phyloP scores from a whole-genome alignment of 2,888 invertebrate genomes.

The Eustalomyia histrio region DNA sequence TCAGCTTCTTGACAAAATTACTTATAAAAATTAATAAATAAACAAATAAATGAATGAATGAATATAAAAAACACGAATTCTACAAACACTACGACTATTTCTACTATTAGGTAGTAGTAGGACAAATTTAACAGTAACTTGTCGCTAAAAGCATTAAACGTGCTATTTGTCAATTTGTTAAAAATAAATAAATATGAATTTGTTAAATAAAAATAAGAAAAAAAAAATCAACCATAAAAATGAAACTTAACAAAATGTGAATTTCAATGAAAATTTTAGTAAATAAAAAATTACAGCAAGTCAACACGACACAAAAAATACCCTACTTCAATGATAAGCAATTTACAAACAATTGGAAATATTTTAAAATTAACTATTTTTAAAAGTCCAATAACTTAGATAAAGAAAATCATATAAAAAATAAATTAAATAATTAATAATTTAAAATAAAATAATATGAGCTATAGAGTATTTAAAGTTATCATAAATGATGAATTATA shows the following conservation, averaged over 20 bases:
- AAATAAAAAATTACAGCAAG: neutral
- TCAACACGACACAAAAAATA: conserved; percentile 6
- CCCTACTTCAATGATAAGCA: neutral
- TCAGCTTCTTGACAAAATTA: conserved; percentile 66
- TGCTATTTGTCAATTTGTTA: conserved; percentile 65
- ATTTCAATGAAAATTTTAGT: no score
- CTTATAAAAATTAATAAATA: conserved; percentile 56
- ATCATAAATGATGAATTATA: conserved; percentile 29
- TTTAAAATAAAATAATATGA: no score
- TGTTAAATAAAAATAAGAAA: neutral
- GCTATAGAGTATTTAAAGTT: no score
- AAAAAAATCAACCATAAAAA: neutral
- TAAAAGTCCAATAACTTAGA: no score
- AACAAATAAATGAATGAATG: conserved; percentile 19
- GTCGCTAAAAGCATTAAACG: conserved; percentile 65
- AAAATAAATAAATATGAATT: conserved; percentile 1
- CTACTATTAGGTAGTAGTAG: conserved; percentile 11
- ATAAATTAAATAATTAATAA: no score
- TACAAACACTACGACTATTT: neutral
- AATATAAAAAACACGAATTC: conserved; percentile 57
- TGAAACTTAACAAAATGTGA: no score
- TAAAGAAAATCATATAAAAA: no score
- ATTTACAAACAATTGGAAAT: no score
- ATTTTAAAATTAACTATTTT: no score
- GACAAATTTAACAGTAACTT: conserved; percentile 57